Evolutionary conservation across 2,888 invertebrate genomes (phyloP).

Genomic region (Thumatha senex): DNA sequence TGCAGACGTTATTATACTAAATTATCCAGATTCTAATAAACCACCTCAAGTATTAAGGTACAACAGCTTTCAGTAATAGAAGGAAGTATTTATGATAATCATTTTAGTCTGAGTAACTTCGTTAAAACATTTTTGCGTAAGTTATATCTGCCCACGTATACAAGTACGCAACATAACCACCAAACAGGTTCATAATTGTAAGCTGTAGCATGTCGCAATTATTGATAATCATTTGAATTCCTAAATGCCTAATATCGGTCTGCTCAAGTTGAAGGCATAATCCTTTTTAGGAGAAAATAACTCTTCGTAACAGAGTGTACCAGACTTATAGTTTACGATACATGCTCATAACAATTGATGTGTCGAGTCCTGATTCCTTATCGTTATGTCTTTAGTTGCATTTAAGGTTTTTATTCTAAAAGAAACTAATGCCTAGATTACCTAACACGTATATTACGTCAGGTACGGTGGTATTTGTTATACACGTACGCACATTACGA

Average conservation of each 20-base stretch:
- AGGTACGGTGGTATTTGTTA: constrained; percentile 29
- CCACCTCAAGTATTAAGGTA: neutral
- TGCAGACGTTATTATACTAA: neutral
- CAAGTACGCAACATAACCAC: neutral
- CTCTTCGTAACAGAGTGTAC: too few species aligned
- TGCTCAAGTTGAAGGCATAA: neutral
- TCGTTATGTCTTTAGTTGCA: too few species aligned
- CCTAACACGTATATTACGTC: neutral
- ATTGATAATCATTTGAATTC: constrained; percentile 5
- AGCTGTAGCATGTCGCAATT: constrained; percentile 2
- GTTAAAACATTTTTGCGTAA: neutral
- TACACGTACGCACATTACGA: constrained; percentile 36
- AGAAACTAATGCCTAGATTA: neutral
- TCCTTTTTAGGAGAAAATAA: too few species aligned
- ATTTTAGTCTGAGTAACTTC: constrained; percentile 2
- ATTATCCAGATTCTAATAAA: too few species aligned
- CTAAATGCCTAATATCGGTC: neutral
- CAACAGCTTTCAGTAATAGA: neutral
- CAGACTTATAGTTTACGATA: too few species aligned
- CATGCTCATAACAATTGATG: too few species aligned
- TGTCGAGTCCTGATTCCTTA: too few species aligned
- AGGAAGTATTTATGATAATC: constrained; percentile 20
- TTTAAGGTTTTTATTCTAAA: too few species aligned
- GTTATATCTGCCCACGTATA: neutral
- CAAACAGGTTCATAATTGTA: constrained; percentile 1